Conservation (phyloP, 2,888 invertebrate genomes). For the Mechanitis mazaeus region DNA sequence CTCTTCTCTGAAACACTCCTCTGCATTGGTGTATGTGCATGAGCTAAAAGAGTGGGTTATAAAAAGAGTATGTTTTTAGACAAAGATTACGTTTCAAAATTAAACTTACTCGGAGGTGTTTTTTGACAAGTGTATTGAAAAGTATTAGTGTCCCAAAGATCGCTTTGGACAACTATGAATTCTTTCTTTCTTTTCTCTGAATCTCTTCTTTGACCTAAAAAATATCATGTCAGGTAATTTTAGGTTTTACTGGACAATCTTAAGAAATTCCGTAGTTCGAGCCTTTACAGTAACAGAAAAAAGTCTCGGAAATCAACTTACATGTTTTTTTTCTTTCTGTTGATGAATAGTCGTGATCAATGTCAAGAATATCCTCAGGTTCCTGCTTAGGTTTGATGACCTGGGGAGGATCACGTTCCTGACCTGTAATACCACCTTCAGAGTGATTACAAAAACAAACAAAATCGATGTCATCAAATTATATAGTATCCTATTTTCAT, state of each 20-base stretch:
- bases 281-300: no score
- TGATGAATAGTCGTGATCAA: constrained; percentile 62
- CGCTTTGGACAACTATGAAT: constrained; percentile 80
- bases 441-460: background rate
- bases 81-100: background rate
- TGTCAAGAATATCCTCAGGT: constrained; percentile 66
- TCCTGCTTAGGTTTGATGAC: constrained; percentile 57
- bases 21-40: constrained; percentile 76
- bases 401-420: constrained; percentile 60
- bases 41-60: constrained; percentile 35
- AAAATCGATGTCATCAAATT: background rate
- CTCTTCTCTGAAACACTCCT: constrained; percentile 80
- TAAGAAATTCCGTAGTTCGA: no score
- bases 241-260: no score
- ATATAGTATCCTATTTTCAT: no score
- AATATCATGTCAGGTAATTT: background rate
- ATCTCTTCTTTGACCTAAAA: constrained; percentile 67
- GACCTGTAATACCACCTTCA: constrained; percentile 41
- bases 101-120: constrained; percentile 52
- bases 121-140: constrained; percentile 75
- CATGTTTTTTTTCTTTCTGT: constrained; percentile 63
- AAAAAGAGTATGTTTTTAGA: background rate
- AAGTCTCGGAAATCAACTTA: constrained; percentile 34
- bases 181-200: constrained; percentile 74
- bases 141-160: constrained; percentile 81